These are phyloP conservation scores for Chymomyza caudatula DNA, from an alignment of 2,888 invertebrate species.

Conservation along the genomic window DNA sequence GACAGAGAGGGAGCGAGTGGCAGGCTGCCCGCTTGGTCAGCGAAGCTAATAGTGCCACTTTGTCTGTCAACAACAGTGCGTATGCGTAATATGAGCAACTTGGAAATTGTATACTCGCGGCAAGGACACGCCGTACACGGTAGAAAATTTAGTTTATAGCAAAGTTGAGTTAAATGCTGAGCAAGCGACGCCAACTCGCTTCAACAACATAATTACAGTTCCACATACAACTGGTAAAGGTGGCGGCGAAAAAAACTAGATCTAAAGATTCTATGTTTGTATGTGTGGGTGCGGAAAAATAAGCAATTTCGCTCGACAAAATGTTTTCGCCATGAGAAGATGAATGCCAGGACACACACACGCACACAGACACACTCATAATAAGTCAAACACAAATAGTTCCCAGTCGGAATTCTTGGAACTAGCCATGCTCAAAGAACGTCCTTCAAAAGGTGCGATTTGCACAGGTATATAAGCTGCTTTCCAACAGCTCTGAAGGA, in stretches of 20 bases:
- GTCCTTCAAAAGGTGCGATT: neutral
- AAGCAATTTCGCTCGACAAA: neutral
- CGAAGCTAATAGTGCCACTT: neutral
- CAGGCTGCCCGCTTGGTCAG: neutral
- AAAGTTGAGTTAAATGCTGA: neutral
- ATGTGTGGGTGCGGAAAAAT: neutral
- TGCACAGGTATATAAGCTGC: no score
- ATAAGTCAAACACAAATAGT: neutral
- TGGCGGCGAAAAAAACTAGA: neutral
- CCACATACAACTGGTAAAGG: neutral
- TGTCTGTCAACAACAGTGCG: slow-evolving; percentile 20
- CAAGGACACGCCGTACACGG: slow-evolving; percentile 44
- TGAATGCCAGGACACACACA: neutral
- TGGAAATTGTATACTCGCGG: slow-evolving; percentile 57
- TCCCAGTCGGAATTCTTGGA: neutral
- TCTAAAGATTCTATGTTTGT: neutral
- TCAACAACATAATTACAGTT: neutral
- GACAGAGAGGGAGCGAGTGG: neutral
- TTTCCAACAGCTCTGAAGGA: no score
- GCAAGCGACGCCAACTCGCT: neutral
- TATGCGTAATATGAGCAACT: slow-evolving; percentile 1
- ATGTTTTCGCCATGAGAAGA: neutral
- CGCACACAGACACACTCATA: neutral
- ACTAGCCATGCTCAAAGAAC: neutral
- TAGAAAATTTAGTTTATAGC: neutral